These are phyloP conservation scores for Cassiopea andromeda DNA, from an alignment of 30 jellyfish, hydroid and myxozoan species.

Conservation along the genomic window DNA sequence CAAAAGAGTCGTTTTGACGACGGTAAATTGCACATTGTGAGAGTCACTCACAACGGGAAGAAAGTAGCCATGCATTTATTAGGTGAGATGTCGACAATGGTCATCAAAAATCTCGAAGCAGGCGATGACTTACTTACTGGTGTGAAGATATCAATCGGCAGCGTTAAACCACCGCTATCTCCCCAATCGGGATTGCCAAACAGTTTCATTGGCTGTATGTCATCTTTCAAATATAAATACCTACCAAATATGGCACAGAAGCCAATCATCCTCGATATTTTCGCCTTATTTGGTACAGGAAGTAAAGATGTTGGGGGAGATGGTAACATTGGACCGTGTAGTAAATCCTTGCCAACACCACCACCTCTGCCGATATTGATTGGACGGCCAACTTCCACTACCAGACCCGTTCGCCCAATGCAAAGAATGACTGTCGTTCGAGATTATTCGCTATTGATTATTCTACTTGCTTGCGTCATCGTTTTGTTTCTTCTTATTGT, in stretches of 20 bases:
- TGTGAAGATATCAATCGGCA: conserved; percentile 54
- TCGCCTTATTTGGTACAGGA: conserved; percentile 36
- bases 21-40: conserved; percentile 45
- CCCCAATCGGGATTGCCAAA: conserved; percentile 44
- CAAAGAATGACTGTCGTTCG: neutral
- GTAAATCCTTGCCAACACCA: conserved; percentile 65
- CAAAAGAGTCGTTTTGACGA: conserved; percentile 24
- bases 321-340: conserved; percentile 51
- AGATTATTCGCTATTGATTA: conserved; percentile 37
- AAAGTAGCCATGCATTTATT: conserved; percentile 32
- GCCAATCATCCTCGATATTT: conserved; percentile 44
- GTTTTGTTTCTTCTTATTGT: conserved; percentile 41
- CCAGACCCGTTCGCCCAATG: conserved; percentile 36
- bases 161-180: conserved; percentile 24
- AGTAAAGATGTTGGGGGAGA: conserved; percentile 23
- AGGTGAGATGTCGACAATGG: conserved; percentile 28
- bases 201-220: conserved; percentile 55
- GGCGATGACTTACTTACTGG: conserved; percentile 39
- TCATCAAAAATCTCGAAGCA: neutral
- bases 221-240: conserved; percentile 61
- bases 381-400: conserved; percentile 51
- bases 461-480: conserved; percentile 31
- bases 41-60: conserved; percentile 40
- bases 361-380: conserved; percentile 45
- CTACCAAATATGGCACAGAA: conserved; percentile 12